Base-by-base conservation (phyloP, 2,797 vertebrate species). In the Diplodus puntazzo region DNA sequence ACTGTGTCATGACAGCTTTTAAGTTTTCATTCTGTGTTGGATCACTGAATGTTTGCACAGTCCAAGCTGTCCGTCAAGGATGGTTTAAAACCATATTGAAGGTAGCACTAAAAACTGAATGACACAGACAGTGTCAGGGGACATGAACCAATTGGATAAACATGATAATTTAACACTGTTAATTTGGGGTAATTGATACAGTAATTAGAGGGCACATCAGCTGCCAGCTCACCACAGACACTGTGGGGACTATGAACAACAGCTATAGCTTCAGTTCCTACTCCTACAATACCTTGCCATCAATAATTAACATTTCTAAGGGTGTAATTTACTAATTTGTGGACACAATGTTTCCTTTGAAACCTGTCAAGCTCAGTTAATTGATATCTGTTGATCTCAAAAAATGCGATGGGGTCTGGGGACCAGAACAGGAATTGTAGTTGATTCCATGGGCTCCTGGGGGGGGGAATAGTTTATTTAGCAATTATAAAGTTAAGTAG, bases 91-190 rank as follows among this genome's bases (percentile, higher is more conserved):
- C 27, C 45, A 11, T 39, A 27, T 11, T 17, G 11, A 12, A 10
- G n/a, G 20, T 11, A 12, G 6, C 1, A 7, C 42, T 62, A 25
- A 57, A 57, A 57, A 45, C 43, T 8, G 11, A 75, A 42, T 8
- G 14, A 49, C 21, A 30, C 20, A 14, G 8, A 46, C 16, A 8
- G 2, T 62, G 25, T 66, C 30, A n/a, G 17, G 5, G 13, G 11
- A 62, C 57, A 34, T 21, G 16, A n/a, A 39, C 27, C 5, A 50
- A 16, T 57, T 73, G 45, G 46, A 54, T 63, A 61, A 73, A 63
- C 52, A 45, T n/a, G 13, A 57, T 57, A 0, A 68, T 70, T 53
- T 69, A 13, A 64, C 21, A 16, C 3, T 0, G 2, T 76, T 81
- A 54, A 79, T 60, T 55, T 46, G 27, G 60, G 5, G 34, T 30